Evolutionary conservation across 2,797 vertebrate species (phyloP).

Genomic region (Dicrostonyx torquatus): DNA sequence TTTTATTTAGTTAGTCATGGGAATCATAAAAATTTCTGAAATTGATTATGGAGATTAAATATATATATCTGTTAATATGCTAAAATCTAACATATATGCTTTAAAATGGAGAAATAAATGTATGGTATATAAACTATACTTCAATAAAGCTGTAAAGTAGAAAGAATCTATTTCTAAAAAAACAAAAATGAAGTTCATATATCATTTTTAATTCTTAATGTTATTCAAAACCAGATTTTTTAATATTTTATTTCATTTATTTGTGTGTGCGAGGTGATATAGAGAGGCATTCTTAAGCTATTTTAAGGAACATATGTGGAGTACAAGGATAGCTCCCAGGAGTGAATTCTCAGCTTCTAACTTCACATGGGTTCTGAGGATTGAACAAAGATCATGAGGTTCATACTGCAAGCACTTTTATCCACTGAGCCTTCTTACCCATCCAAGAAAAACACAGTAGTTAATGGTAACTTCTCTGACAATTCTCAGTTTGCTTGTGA

Average conservation of each 20-base stretch:
- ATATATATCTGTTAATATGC: background rate
- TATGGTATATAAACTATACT: background rate
- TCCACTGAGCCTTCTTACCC: background rate
- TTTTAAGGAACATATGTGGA: background rate
- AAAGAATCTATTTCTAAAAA: background rate
- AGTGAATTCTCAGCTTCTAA: background rate
- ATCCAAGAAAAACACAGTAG: background rate
- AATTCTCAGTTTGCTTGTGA: background rate
- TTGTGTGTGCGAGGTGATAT: background rate
- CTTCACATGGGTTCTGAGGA: background rate
- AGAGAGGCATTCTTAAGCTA: background rate
- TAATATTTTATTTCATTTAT: background rate
- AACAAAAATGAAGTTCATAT: background rate
- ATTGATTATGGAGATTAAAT: background rate
- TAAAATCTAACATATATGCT: background rate
- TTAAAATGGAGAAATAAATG: background rate
- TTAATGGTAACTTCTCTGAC: conserved; percentile 22
- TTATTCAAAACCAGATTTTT: background rate
- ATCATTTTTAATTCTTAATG: background rate
- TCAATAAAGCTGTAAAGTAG: conserved; percentile 5
- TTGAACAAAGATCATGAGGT: background rate
- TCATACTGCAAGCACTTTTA: background rate
- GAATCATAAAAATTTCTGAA: background rate
- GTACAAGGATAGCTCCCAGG: background rate
- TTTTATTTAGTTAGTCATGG: background rate